A percentile compares a stretch with the other conserved stretches of the same genome.
These are phyloP conservation scores for Chelmon rostratus DNA, from an alignment of 2,797 vertebrate species.

Conservation along the genomic window DNA sequence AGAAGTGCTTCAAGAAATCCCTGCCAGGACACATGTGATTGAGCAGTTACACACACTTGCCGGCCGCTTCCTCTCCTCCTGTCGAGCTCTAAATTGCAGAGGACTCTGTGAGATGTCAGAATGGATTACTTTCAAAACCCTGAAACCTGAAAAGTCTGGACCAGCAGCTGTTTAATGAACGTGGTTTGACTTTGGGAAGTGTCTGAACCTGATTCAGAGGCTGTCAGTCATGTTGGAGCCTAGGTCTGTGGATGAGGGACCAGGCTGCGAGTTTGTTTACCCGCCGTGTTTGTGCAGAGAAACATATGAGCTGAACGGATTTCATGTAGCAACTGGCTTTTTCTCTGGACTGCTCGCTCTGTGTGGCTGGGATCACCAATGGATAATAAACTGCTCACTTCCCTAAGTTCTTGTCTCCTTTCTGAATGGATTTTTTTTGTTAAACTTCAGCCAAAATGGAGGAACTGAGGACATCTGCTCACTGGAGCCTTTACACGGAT, in stretches of 20 bases:
- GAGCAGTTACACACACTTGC: constrained; percentile 21
- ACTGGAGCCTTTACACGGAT: constrained; percentile 17
- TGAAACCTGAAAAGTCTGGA: constrained; percentile 35
- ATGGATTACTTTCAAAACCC: constrained; percentile 44
- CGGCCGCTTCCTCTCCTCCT: constrained; percentile 32
- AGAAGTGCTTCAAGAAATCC: background rate
- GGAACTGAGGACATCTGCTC: constrained; percentile 37
- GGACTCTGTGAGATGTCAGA: constrained; percentile 21
- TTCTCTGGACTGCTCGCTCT: constrained; percentile 16
- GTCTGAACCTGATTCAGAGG: constrained; percentile 25
- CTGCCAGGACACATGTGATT: constrained; percentile 7
- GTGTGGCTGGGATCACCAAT: constrained; percentile 15
- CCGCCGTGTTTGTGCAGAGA: constrained; percentile 26
- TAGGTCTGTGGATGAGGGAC: constrained; percentile 40
- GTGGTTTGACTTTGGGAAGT: constrained; percentile 24
- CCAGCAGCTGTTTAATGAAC: background rate
- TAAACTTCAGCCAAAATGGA: constrained; percentile 51
- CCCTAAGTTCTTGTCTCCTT: background rate
- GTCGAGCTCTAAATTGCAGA: constrained; percentile 13
- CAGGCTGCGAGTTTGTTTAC: constrained; percentile 25
- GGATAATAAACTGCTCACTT: constrained; percentile 13
- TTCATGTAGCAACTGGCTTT: constrained; percentile 13
- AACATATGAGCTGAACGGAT: constrained; percentile 34
- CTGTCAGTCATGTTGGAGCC: constrained; percentile 65
- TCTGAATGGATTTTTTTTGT: constrained; percentile 45